phyloP scores from a whole-genome alignment of 2,888 invertebrate species.

The Scaeva pyrastri region DNA sequence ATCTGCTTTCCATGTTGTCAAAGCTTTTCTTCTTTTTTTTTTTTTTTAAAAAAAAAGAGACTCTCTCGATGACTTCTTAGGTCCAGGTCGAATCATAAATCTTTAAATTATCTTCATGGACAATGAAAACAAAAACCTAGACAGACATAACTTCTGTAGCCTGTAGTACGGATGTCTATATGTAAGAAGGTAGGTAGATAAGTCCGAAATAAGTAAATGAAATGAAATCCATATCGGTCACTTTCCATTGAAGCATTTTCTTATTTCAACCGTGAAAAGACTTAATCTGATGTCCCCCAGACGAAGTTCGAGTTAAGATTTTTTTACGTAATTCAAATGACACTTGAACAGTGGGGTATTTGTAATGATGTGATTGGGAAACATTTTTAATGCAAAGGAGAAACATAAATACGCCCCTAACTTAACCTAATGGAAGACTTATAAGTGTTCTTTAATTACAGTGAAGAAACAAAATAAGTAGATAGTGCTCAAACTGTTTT shows the following conservation, averaged over 20 bases:
- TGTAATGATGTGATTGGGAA: too few relatives aligned
- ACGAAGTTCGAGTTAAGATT: background rate
- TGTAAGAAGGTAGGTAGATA: background rate
- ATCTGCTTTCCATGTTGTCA: slow-evolving; percentile 69
- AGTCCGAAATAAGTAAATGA: slow-evolving; percentile 6
- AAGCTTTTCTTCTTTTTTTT: slow-evolving; percentile 16
- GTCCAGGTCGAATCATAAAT: slow-evolving; percentile 69
- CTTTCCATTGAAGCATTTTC: slow-evolving; percentile 34
- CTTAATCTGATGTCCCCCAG: slow-evolving; percentile 9
- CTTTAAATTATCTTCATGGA: slow-evolving; percentile 63
- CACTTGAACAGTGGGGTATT: background rate
- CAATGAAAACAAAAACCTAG: slow-evolving; percentile 7
- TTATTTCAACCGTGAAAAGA: background rate
- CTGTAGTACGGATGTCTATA: too few relatives aligned
- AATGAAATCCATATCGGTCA: slow-evolving; percentile 1
- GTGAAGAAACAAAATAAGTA: too few relatives aligned
- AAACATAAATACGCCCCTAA: too few relatives aligned
- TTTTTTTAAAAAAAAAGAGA: slow-evolving; percentile 2
- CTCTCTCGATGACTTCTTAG: slow-evolving; percentile 35
- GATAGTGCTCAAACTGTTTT: too few relatives aligned
- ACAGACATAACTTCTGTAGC: too few relatives aligned
- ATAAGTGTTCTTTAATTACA: too few relatives aligned
- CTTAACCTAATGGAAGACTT: too few relatives aligned
- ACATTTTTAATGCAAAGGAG: background rate
- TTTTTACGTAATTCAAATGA: slow-evolving; percentile 42